These are phyloP conservation scores for Vipera latastei DNA, from an alignment of 2,797 vertebrate genomes.

Conservation along the genomic window DNA sequence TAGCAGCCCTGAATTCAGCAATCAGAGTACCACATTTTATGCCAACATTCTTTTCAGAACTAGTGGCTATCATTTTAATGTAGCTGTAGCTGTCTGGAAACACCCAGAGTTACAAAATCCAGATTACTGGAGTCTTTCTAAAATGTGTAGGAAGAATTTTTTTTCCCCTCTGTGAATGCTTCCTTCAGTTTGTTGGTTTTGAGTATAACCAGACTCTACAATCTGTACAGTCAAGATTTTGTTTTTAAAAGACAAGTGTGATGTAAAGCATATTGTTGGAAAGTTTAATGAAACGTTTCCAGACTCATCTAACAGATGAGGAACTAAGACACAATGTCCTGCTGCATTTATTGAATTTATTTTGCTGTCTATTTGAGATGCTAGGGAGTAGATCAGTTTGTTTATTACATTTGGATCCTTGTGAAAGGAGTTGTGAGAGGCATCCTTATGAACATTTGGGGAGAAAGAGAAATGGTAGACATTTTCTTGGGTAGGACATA, in stretches of 20 bases:
- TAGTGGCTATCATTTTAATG: neutral
- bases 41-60: neutral
- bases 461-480: neutral
- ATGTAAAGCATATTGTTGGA: conserved; percentile 9
- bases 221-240: neutral
- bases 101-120: neutral
- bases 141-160: neutral
- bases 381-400: neutral
- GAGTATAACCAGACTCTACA: neutral
- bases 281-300: neutral
- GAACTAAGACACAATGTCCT: neutral
- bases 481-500: neutral
- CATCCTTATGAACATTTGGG: neutral
- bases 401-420: neutral
- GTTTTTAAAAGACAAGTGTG: neutral
- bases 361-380: conserved; percentile 1
- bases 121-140: neutral
- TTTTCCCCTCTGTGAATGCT: neutral
- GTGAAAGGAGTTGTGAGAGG: neutral
- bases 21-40: neutral
- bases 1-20: neutral
- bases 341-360: neutral
- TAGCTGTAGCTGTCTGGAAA: neutral
- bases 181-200: conserved; percentile 2
- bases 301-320: neutral